Evolutionary conservation across 2,797 vertebrate genomes (phyloP), one percentile per base, ranked within the genome.

Genomic region (Rallus crepitans): DNA sequence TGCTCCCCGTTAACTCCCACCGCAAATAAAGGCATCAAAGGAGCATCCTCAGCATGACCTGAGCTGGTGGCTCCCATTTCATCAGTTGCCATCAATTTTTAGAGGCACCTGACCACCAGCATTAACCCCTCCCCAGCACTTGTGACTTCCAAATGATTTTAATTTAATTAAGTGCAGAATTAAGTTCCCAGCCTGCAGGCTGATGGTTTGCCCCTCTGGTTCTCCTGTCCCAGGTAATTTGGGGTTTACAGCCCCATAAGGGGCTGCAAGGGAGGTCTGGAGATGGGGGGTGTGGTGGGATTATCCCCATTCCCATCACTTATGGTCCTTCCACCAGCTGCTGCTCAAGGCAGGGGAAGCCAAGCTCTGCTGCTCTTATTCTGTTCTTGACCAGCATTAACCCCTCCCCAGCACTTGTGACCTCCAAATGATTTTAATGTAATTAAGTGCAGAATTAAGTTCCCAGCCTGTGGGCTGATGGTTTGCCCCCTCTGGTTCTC

Each of bases 161-260:
- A 7, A 68, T 90, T 85, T 88, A 73, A 94, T 61, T 69, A 91
- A 87, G 52, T 35, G 39, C 45, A 60, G 52, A 25, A 55, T 13
- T 23, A n/a, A 48, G 55, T 81, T 77, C 35, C 13, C 12, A 8
- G 8, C 13, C 4, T 30, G 11, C 0, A 7, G 1, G 1, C 21
- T 2, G 3, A 1, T n/a, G n/a, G 16, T 33, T 83, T 65, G 35
- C 23, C 65, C 40, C 20, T 50, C 52, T 16, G 31, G 4, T 48
- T 70, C n/a, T 59, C 12, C 28, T 21, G 15, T 8, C 18, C 20
- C 28, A 19, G 52, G 21, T 52, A 40, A 57, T 0, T 6, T 11
- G 24, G 30, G 11, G 8, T 75, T 75, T 45, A 15, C 16, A 50
- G 33, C 31, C 18, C 66, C 12, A 0, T 6, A 27, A 60, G 31